phyloP scores from a whole-genome alignment of 2,113 vertebrate species.

The Ctenomys sociabilis region DNA sequence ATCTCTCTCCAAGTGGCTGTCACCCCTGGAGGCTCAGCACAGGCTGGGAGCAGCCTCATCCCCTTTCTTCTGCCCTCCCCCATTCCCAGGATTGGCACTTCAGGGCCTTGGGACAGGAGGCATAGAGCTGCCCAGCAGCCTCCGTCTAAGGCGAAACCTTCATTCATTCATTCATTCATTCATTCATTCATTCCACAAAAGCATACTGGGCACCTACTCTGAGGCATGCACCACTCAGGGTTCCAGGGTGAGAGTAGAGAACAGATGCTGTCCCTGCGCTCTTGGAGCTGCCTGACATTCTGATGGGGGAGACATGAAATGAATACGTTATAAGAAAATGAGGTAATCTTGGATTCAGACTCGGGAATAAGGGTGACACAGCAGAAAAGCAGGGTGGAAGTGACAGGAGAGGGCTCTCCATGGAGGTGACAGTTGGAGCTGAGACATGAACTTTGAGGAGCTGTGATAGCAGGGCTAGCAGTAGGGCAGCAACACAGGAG shows the following conservation, averaged over 20 bases:
- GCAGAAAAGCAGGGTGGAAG: no score
- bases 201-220: background rate
- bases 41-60: background rate
- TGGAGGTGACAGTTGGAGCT: background rate
- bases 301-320: background rate
- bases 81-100: background rate
- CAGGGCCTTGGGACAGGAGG: background rate
- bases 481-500: background rate
- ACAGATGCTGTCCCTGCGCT: background rate
- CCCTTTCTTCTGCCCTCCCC: background rate
- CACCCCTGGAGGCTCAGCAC: background rate
- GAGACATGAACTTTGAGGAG: background rate
- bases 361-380: background rate
- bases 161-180: background rate
- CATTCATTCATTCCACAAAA: background rate
- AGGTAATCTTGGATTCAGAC: background rate
- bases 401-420: background rate
- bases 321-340: background rate
- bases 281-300: background rate
- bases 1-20: constrained; percentile 70
- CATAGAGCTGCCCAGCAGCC: background rate
- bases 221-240: background rate
- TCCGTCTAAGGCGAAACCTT: background rate
- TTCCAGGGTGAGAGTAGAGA: background rate
- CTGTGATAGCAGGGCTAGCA: background rate